Evolutionary conservation across 2,113 vertebrate species (phyloP), one percentile per base, ranked within the genome.

Genomic region (Pimephales promelas): DNA sequence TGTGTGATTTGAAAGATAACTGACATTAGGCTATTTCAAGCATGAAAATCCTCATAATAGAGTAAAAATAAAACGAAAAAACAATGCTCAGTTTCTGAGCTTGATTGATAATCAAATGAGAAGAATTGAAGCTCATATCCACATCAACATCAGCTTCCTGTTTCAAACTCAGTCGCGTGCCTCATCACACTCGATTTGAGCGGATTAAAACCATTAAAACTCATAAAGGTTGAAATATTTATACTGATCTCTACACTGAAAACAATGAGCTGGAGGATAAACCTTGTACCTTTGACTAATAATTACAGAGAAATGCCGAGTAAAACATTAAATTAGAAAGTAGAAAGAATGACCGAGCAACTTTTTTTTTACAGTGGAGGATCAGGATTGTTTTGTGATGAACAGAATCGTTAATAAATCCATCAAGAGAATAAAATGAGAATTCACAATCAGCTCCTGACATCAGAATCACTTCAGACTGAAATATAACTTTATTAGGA

Each of bases 51-150:
- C 28, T 73, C 57, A 14, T 36, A 14, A 62, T n/a, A 22, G 34
- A 70, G 2, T 24, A 72, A 72, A 26, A 45, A 2, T 1, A 8
- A 2, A 16, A 1, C 2, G 11, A 68, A 36, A 64, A 9, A 61
- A 74, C 40, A 70, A 66, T 1, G 45, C 62, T 20, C 36, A 24
- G 4, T 40, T 74, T 0, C 71, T 70, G 80, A 79, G 70, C 86
- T 83, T 83, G 61, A 87, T 76, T 92, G 77, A 78, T 85, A 87
- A 86, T 81, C 86, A 90, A 92, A 91, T 86, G 57, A 90, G 34
- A 68, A 40, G 61, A 49, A 57, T 11, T 24, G 45, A 43, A 79
- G 81, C 82, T 84, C 79, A 87, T 79, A 84, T 83, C 83, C 79
- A 24, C 79, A 81, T 83, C 72, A 68, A 24, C 79, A 81, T 83